These are phyloP conservation scores for Gobius niger DNA, from an alignment of 2,113 vertebrate species.

Conservation along the genomic window DNA sequence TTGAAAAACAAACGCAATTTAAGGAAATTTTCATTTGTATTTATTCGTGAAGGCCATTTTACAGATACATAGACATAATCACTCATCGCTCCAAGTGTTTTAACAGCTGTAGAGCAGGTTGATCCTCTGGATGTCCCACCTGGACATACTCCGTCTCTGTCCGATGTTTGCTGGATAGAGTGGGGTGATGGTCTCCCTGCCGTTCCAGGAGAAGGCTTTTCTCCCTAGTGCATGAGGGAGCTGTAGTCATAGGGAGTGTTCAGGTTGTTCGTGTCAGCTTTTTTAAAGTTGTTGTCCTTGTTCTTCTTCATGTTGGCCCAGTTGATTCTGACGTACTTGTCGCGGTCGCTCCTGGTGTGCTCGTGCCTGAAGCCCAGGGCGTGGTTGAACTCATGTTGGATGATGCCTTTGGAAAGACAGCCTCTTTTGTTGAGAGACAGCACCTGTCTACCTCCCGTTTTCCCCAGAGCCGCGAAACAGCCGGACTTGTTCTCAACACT, in stretches of 20 bases:
- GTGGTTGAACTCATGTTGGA: constrained; percentile 37
- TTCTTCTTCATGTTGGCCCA: constrained; percentile 28
- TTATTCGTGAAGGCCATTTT: too few species aligned
- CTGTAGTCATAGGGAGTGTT: constrained; percentile 44
- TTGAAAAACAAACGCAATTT: too few species aligned
- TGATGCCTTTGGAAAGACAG: constrained; percentile 25
- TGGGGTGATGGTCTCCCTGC: constrained; percentile 27
- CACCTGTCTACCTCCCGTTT: constrained; percentile 18
- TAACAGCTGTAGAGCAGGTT: constrained; percentile 21
- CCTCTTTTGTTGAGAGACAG: constrained; percentile 31
- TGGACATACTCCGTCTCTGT: constrained; percentile 32
- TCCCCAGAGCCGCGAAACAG: constrained; percentile 21
- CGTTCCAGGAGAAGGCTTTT: constrained; percentile 36
- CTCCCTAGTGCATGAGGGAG: constrained; percentile 48
- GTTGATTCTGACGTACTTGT: constrained; percentile 36
- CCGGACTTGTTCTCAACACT: constrained; percentile 7
- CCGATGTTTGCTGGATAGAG: constrained; percentile 28
- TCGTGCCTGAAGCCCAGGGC: constrained; percentile 46
- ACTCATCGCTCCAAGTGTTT: too few species aligned
- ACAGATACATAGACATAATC: too few species aligned
- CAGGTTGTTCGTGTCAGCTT: constrained; percentile 25
- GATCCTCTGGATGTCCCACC: constrained; percentile 42
- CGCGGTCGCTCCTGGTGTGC: constrained; percentile 38
- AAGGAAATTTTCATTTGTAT: too few species aligned
- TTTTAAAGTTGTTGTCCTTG: constrained; percentile 39